Evolutionary conservation across 1,140 invertebrate species (phyloP), one percentile per base, ranked within the genome.

Genomic region (Drosophila hydei): DNA sequence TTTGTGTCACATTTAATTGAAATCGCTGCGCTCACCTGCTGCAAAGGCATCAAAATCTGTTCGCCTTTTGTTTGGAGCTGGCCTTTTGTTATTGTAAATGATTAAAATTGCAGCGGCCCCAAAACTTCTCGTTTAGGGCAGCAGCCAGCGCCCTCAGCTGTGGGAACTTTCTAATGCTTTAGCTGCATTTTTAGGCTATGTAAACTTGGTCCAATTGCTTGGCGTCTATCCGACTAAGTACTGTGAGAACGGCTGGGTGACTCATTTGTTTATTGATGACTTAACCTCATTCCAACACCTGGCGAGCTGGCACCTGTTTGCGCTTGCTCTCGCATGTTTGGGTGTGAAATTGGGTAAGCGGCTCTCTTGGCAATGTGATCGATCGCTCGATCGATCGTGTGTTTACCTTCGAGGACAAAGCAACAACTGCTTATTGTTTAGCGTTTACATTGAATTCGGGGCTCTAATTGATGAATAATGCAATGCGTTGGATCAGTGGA

Each of bases 261-360:
- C 83, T 87, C 83, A 87, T 87, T 88, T 88, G 78, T 77, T 65
- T 78, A 88, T 87, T 87, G 83, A 87, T 87, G 83, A 88, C 83
- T 87, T 87, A 87, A 83, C 83, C 83, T 72, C 83, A 60, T 83
- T 87, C 74, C 77, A 73, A 63, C 73, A 65, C 63, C 73, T 78
- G 75, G 61, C 33, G 19, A 47, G 38, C 70, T 73, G 64, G 63
- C 84, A 87, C 77, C 83, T 81, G 78, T 70, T 72, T 70, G 60
- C 38, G 12, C 33, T 30, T 16, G 47, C 52, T 38, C 50, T 38
- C 30, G 18, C 45, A 52, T 40, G 25, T 3, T 69, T 60, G 65
- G 83, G 83, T 87, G 83, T 87, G 83, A 87, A 87, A 88, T 75
- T 72, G 50, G 63, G 58, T 65, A 76, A 75, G 67, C 52, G 47